Evolutionary conservation across 2,113 vertebrate species (phyloP).

Genomic region (Callopanchax toddi): DNA sequence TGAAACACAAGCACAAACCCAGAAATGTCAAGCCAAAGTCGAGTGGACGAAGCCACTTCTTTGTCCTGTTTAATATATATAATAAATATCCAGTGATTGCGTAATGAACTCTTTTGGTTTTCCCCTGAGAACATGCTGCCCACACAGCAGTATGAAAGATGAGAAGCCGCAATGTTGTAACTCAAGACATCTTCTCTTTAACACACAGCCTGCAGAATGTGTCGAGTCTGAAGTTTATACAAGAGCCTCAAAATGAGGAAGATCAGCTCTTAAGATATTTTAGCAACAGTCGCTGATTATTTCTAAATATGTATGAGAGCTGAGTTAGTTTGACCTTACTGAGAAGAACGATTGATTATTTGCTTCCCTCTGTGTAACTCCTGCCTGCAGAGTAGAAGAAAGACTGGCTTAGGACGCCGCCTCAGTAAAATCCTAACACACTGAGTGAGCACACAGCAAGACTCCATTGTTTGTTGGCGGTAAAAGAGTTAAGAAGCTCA

Average conservation of each 20-base stretch:
- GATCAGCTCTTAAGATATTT: conserved; percentile 24
- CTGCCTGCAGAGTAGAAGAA: conserved; percentile 42
- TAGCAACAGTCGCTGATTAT: conserved; percentile 26
- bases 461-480: conserved; percentile 7
- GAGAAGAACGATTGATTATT: conserved; percentile 64
- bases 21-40: conserved; percentile 65
- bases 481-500: neutral
- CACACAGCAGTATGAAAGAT: conserved; percentile 54
- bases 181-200: conserved; percentile 34
- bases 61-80: conserved; percentile 7
- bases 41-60: conserved; percentile 27
- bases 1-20: conserved; percentile 45
- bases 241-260: conserved; percentile 12
- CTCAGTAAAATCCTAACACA: too few species aligned
- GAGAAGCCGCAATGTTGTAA: conserved; percentile 31
- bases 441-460: neutral
- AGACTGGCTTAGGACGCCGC: conserved; percentile 21
- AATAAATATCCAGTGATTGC: conserved; percentile 45
- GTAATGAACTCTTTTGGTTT: conserved; percentile 46
- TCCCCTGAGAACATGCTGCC: conserved; percentile 43
- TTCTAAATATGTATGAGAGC: conserved; percentile 33
- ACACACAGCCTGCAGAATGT: conserved; percentile 6
- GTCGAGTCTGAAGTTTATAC: conserved; percentile 1
- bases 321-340: conserved; percentile 40
- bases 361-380: conserved; percentile 46